Conservation (phyloP, 2,113 vertebrate genomes). For the Dasypus novemcinctus region DNA sequence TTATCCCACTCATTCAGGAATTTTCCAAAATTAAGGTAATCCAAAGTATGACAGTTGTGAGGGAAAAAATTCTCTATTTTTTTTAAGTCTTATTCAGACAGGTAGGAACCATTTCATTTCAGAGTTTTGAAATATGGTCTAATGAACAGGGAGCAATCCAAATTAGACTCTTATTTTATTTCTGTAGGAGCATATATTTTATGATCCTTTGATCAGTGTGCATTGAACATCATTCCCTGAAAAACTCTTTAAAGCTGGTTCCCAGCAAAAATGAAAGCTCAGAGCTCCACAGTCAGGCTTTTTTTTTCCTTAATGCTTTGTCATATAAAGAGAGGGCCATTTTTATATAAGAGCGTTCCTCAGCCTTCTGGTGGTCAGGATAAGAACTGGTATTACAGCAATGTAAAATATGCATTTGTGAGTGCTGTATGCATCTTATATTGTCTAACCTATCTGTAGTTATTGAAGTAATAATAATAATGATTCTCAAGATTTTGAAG, state of each 20-base stretch:
- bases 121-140: slow-evolving; percentile 13
- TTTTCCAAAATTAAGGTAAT: slow-evolving; percentile 47
- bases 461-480: slow-evolving; percentile 33
- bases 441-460: slow-evolving; percentile 40
- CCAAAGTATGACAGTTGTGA: not conserved
- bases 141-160: slow-evolving; percentile 1
- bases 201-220: not conserved
- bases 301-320: not conserved
- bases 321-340: slow-evolving; percentile 58
- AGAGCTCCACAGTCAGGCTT: not conserved
- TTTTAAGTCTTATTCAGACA: slow-evolving; percentile 1
- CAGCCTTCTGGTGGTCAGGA: not conserved
- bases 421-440: slow-evolving; percentile 39
- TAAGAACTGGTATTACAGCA: slow-evolving; percentile 36
- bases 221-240: slow-evolving; percentile 5
- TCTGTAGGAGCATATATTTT: not conserved
- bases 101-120: slow-evolving; percentile 6
- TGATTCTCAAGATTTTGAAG: not conserved
- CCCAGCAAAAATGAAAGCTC: not conserved
- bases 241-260: slow-evolving; percentile 38
- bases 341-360: slow-evolving; percentile 35
- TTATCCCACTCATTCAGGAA: not conserved
- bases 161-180: slow-evolving; percentile 19
- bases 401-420: slow-evolving; percentile 37
- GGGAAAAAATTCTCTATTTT: not conserved